Percentiles rank a stretch among this genome's conserved stretches.
Conservation (phyloP, 2,797 vertebrate species). For the Enteromius fasciolatus region DNA sequence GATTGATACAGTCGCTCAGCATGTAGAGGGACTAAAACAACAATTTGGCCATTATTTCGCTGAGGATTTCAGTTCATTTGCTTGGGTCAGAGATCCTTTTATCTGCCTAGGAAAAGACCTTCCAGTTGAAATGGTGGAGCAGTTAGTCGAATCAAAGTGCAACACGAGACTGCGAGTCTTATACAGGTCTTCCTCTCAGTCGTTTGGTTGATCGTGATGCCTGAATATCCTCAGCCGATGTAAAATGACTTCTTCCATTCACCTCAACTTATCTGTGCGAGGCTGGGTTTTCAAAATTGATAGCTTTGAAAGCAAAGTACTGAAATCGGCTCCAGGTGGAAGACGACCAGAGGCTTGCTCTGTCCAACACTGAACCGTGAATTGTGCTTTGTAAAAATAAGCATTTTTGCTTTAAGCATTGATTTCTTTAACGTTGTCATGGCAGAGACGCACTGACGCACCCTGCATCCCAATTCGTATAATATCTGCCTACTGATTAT, state of each 20-base stretch:
- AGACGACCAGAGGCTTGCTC: neutral
- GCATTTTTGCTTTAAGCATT: neutral
- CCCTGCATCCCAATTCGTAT: neutral
- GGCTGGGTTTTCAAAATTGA: neutral
- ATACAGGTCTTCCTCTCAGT: neutral
- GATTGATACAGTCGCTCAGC: neutral
- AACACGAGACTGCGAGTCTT: neutral
- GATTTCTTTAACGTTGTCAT: neutral
- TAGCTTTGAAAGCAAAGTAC: neutral
- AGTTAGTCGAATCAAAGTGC: neutral
- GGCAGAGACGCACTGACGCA: neutral
- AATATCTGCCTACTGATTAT: neutral
- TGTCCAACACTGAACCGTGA: neutral
- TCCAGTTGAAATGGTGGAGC: too few relatives aligned
- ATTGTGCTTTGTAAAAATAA: neutral
- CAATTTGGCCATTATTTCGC: neutral
- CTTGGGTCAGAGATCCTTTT: neutral
- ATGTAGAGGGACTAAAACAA: neutral
- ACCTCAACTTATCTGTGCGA: neutral
- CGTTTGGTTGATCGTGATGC: neutral
- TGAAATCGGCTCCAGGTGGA: neutral
- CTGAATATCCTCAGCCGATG: neutral
- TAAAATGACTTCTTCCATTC: neutral
- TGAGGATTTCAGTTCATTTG: neutral
- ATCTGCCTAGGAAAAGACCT: neutral